Evolutionary conservation across 2,797 vertebrate species (phyloP), one percentile per base, ranked within the genome.

Genomic region (Tiaroga cobitis): DNA sequence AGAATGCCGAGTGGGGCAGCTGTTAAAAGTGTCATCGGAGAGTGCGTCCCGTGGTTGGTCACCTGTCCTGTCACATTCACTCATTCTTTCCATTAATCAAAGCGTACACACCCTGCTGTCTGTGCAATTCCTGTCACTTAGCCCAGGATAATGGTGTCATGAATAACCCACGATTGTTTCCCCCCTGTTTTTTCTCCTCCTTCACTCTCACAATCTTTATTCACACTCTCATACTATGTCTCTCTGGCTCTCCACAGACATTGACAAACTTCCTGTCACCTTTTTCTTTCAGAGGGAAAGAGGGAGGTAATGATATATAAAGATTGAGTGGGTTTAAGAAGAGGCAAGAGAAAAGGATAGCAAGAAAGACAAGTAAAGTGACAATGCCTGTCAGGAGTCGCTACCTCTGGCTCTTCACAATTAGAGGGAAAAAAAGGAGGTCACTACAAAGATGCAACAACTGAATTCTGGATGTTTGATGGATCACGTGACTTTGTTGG

Each of bases 41-140:
- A 94, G 86, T 2, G 7, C 24, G 82, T 90, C 90, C 89, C 83
- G 84, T 83, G 75, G 90, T 86, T 88, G 89, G 59, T 95, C 92
- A 94, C 94, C 93, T 93, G 93, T 88, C 87, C 93, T 92, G 94
- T 94, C 94, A 85, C 89, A 92, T 91, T 91, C 92, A 92, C 92
- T 95, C 92, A 93, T 87, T 90, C 87, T 86, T 84, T 89, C 92
- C 91, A 95, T 95, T 95, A 93, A 94, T 95, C 94, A 94, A 89
- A 59, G 88, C 87, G 90, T 89, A 90, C 87, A 89, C 91, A 90
- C 90, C 82, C 92, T 85, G 83, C 93, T 91, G 91, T 93, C 93
- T 90, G 89, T 85, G 87, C 76, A 54, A 80, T 79, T 82, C 67
- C 83, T 80, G 72, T 87, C 86, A 89, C 85, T 87, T 77, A 82